A percentile compares a stretch with the other conserved stretches of the same genome.
Conservation (phyloP, 1,140 invertebrate genomes). For the Ceratoteleas bidentatus region DNA sequence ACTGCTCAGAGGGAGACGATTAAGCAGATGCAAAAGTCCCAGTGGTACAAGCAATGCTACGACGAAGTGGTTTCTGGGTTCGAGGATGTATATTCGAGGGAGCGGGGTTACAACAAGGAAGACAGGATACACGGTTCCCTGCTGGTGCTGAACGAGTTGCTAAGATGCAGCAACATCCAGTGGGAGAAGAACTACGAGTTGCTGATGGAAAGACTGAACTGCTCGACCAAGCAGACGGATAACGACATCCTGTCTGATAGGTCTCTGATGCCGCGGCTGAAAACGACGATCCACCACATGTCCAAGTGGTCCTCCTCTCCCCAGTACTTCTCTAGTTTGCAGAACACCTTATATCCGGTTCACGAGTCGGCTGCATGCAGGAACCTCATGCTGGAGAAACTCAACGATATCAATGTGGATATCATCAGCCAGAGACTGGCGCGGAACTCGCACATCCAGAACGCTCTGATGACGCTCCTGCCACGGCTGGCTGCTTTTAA, state of each 20-base stretch:
- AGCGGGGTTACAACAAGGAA: constrained; percentile 91
- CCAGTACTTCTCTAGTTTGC: constrained; percentile 69
- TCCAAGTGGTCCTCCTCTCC: constrained; percentile 80
- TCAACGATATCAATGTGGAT: constrained; percentile 90
- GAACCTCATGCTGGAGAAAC: constrained; percentile 91
- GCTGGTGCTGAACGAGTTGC: constrained; percentile 96
- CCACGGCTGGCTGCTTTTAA: constrained; percentile 97
- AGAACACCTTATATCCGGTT: constrained; percentile 78
- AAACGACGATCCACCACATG: constrained; percentile 80
- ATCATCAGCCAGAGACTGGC: constrained; percentile 90
- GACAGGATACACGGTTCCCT: constrained; percentile 96
- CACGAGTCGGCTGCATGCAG: constrained; percentile 94
- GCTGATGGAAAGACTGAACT: constrained; percentile 83
- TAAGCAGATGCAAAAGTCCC: constrained; percentile 93
- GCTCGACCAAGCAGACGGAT: constrained; percentile 78
- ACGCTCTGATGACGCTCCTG: constrained; percentile 92
- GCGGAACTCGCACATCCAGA: constrained; percentile 91
- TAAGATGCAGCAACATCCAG: constrained; percentile 94
- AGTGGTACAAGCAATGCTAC: constrained; percentile 96
- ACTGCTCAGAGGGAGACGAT: constrained; percentile 96
- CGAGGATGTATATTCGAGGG: constrained; percentile 86
- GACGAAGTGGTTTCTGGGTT: constrained; percentile 93
- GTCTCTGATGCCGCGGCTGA: constrained; percentile 83
- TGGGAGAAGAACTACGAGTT: constrained; percentile 92
- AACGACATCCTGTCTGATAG: constrained; percentile 85